phyloP scores from a whole-genome alignment of 2,113 vertebrate species.

The Machaerirhynchus nigripectus region DNA sequence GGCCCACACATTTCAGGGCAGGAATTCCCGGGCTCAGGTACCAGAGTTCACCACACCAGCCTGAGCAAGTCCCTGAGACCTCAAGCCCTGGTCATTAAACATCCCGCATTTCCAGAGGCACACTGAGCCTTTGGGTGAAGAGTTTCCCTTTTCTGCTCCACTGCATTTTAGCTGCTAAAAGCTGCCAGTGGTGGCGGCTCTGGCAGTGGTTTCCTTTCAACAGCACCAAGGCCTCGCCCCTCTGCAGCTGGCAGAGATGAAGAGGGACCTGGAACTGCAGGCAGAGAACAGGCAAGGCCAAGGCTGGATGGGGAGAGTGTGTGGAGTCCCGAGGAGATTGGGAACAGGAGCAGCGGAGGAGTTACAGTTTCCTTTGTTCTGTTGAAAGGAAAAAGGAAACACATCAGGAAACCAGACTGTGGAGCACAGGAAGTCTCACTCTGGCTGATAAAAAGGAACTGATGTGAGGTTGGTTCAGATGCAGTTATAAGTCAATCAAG shows the following conservation, averaged over 20 bases:
- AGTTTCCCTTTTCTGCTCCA: not conserved
- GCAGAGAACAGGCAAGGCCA: not conserved
- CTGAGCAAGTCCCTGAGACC: not conserved
- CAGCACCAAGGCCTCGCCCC: not conserved
- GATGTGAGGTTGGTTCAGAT: conserved; percentile 77
- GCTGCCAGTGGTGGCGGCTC: not conserved
- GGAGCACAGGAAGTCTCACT: conserved; percentile 90
- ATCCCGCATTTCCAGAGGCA: fast-evolving
- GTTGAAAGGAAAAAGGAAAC: conserved; percentile 92
- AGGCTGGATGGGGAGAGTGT: conserved; percentile 11
- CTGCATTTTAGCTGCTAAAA: not conserved
- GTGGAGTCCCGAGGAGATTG: conserved; percentile 67
- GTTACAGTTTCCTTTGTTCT: conserved; percentile 90
- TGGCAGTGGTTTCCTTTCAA: not conserved
- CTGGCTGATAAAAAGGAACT: conserved; percentile 85
- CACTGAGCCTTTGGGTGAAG: not conserved
- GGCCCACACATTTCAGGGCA: not conserved
- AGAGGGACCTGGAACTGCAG: not conserved
- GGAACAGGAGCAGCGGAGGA: conserved; percentile 63
- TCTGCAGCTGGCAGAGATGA: not conserved
- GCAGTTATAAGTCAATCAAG: conserved; percentile 85
- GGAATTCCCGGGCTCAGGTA: not conserved
- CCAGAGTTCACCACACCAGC: not conserved
- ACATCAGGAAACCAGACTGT: conserved; percentile 93
- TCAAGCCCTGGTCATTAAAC: not conserved